Conservation (phyloP, 2,888 invertebrate species). For the Synanthedon myopaeformis region DNA sequence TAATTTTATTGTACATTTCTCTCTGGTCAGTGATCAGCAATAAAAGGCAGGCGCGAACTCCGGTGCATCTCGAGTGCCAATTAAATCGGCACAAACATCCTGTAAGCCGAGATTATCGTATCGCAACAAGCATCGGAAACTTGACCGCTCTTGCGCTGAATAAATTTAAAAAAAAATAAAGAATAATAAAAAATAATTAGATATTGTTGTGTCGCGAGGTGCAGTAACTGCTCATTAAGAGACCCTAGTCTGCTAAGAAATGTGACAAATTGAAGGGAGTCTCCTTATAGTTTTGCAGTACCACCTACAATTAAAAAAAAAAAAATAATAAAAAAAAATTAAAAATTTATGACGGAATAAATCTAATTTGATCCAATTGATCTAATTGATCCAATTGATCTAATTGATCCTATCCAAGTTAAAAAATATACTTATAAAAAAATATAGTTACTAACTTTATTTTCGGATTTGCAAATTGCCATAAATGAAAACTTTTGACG, state of each 20-base stretch:
- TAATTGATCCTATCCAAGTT: no score
- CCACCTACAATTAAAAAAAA: no score
- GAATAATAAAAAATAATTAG: slow-evolving; percentile 61
- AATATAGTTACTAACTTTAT: no score
- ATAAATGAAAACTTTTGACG: no score
- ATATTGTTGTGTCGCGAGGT: slow-evolving; percentile 18
- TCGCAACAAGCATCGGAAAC: slow-evolving; percentile 61
- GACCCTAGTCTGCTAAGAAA: not conserved
- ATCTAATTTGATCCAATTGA: no score
- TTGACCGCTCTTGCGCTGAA: slow-evolving; percentile 60
- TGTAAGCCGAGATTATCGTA: slow-evolving; percentile 66
- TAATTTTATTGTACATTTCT: slow-evolving; percentile 20
- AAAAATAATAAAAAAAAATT: no score
- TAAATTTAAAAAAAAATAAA: slow-evolving; percentile 67
- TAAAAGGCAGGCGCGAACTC: slow-evolving; percentile 46
- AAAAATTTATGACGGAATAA: no score
- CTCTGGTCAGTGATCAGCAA: slow-evolving; percentile 34
- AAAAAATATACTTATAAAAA: no score
- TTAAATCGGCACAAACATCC: slow-evolving; percentile 64
- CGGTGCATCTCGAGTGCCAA: slow-evolving; percentile 60
- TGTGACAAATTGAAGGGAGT: not conserved
- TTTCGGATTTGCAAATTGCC: no score
- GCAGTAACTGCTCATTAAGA: slow-evolving; percentile 39
- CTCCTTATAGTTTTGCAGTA: no score
- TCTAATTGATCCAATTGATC: no score